Evolutionary conservation across 2,797 vertebrate species (phyloP).

Genomic region (Avahi laniger): DNA sequence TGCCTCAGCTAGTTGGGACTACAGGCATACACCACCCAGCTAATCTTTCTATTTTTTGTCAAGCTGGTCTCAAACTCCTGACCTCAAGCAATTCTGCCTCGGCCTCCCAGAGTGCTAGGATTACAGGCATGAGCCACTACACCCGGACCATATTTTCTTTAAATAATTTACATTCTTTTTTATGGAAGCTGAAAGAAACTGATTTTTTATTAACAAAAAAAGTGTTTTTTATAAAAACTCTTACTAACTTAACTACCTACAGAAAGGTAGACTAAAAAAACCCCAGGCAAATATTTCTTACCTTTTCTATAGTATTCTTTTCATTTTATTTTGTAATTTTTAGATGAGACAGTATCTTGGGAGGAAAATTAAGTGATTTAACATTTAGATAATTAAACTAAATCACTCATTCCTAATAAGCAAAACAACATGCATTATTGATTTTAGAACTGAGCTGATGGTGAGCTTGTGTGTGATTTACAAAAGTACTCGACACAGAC

Average conservation of each 20-base stretch:
- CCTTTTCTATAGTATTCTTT: neutral
- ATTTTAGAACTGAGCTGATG: slow-evolving; percentile 35
- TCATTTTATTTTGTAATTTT: slow-evolving; percentile 23
- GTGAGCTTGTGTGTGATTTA: neutral
- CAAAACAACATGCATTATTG: slow-evolving; percentile 62
- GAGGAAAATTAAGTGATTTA: slow-evolving; percentile 46
- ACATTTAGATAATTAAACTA: slow-evolving; percentile 51
- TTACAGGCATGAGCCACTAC: neutral
- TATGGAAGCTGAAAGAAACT: neutral
- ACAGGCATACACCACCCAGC: neutral
- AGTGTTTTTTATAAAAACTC: neutral
- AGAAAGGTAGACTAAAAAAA: neutral
- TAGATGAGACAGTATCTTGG: slow-evolving; percentile 35
- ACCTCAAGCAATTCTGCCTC: neutral
- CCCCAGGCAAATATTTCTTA: neutral
- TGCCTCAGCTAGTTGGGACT: neutral
- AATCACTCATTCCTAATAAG: slow-evolving; percentile 40
- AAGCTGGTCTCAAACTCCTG: neutral
- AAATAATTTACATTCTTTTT: neutral
- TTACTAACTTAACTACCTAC: neutral
- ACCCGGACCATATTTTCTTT: neutral
- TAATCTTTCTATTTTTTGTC: neutral
- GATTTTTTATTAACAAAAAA: neutral
- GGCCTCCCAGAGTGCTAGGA: neutral
- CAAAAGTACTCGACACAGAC: slow-evolving; percentile 25